Evolutionary conservation across 2,113 vertebrate species (phyloP).

Genomic region (Megaleporinus macrocephalus): DNA sequence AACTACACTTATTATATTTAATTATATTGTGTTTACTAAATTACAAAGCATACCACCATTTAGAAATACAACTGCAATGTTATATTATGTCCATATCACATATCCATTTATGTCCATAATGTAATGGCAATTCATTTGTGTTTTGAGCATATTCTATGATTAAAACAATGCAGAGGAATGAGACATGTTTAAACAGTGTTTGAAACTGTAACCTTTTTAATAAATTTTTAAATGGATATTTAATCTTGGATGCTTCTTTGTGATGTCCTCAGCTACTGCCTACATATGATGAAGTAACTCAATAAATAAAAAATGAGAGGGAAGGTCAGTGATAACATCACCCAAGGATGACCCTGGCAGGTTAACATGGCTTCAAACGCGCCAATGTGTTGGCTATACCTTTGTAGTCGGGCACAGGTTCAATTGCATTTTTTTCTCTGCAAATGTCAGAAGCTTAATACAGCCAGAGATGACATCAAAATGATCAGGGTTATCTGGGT

Average conservation of each 20-base stretch:
- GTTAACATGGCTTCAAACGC: conserved; percentile 10
- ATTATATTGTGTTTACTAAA: no score
- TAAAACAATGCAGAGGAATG: background rate
- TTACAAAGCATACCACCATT: no score
- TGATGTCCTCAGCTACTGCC: background rate
- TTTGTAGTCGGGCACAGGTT: conserved; percentile 11
- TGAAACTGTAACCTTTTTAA: background rate
- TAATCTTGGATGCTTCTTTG: background rate
- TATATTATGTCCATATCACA: no score
- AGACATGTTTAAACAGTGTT: background rate
- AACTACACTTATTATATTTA: no score
- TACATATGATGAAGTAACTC: background rate
- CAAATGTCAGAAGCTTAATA: conserved; percentile 35
- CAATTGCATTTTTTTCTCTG: background rate
- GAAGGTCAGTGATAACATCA: background rate
- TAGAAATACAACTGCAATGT: no score
- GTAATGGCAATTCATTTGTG: background rate
- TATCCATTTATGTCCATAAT: no score
- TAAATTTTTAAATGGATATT: background rate
- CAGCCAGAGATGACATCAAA: conserved; percentile 13
- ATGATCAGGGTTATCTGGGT: conserved; percentile 6
- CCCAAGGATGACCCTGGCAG: background rate
- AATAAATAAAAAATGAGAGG: background rate
- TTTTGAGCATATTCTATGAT: background rate
- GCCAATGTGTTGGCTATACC: background rate